Base-by-base conservation (phyloP, 2,888 invertebrate species). In the Crematogaster levior region DNA sequence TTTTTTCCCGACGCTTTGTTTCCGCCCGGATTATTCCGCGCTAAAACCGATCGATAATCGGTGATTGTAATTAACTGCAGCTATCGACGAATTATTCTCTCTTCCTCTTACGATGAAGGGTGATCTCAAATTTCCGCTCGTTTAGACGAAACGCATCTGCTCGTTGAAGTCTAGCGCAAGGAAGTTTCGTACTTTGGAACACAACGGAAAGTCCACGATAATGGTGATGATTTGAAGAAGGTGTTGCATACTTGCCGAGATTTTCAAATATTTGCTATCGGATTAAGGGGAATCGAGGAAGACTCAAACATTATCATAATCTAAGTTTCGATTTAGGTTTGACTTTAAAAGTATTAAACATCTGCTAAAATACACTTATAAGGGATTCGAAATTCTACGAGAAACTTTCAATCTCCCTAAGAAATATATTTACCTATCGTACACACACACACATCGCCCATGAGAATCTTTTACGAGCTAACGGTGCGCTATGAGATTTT, bases 11-110 rank as follows among this genome's bases (percentile, higher is more conserved):
- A 61, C 12, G 56, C 43, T 68, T 77, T 68, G 70, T 77, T 21
- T 56, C n/a, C 75, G n/a, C 24, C 12, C 7, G 70, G 34, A 70
- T 79, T 79, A 79, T 79, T 30, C 30, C 56, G 53, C 9, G 53
- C 53, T 18, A 43, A 21, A 12, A 21, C 43, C 56, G 27, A 75
- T 75, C 51, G 53, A 56, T 79, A 79, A 79, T 70, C 37, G 27
- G 34, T 77, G 72, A 79, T 79, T 66, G 83, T 70, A 79, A 79
- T 79, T 70, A 70, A 34, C 63, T 21, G 56, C 30, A 68, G 46
- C 46, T 79, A 56, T 34, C 40, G 30, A 12, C 3, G 5, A 21
- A 56, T 40, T 37, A 30, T 43, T 68, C 10, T 12, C 24, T 9
- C 63, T 43, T 18, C 4, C 5, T 10, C 43, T 58, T 12, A 2